Evolutionary conservation across 2,888 invertebrate species (phyloP), one percentile per base, ranked within the genome.

Genomic region (Lasioglossum lativentre): DNA sequence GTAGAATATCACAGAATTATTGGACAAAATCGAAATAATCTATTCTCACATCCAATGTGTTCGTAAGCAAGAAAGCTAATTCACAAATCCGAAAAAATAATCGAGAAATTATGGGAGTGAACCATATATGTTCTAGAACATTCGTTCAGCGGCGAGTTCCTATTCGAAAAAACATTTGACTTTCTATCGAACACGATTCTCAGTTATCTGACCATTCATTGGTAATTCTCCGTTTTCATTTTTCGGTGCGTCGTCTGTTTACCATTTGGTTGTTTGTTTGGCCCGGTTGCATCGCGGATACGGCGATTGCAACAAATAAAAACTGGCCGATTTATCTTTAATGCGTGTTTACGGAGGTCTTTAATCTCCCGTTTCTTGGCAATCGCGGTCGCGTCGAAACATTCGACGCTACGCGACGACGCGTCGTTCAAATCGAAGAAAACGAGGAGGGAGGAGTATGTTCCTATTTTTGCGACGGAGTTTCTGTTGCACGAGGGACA

Each of bases 321-420:
- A 74, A 75, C 45, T 45, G 52, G 5, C 23, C 27, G 68, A 74
- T 30, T 74, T 52, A 47, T n/a, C 66, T 83, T 76, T 38, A 16
- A 14, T 38, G 75, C 68, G n/a, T 80, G 34, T 76, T 80, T 73
- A 75, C 72, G 52, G 34, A 38, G 16, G 19, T 66, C 42, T 72
- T 73, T 68, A 76, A 52, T 80, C 72, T 42, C 38, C 23, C 19
- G 70, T 71, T 79, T 71, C 70, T 79, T 70, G 71, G 23, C 66
- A 80, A 80, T 80, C 42, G 42, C 52, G 42, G 66, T 66, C 12
- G 30, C 40, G 23, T 12, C 30, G 66, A 34, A 66, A 63, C 63
- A 16, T 23, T 23, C 52, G 52, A 23, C 52, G 52, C 52, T 1
- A 34, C 3, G 34, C 34, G n/a, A n/a, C 47, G 47, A 23, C 52